Percentiles rank a stretch among this genome's conserved stretches.
These are phyloP conservation scores for Sitobion miscanthi DNA, from an alignment of 1,140 invertebrate species.

Conservation along the genomic window DNA sequence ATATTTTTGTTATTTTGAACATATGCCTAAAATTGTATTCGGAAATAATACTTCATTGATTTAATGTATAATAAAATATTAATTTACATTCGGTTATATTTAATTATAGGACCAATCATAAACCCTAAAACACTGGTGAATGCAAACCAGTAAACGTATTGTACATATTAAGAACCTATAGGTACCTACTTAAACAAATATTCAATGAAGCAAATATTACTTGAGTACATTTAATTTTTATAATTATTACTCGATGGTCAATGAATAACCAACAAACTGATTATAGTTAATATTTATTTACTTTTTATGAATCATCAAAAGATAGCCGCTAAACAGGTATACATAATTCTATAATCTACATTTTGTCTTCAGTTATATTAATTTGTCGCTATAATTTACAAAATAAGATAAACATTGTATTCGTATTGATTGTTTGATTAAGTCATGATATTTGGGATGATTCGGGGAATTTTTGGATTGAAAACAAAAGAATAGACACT, in stretches of 20 bases:
- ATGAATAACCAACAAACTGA: neutral
- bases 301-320: neutral
- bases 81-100: neutral
- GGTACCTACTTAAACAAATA: neutral
- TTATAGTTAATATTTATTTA: no score
- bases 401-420: neutral
- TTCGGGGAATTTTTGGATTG: neutral
- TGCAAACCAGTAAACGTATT: neutral
- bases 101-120: neutral
- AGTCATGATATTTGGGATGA: neutral
- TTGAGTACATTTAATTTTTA: neutral
- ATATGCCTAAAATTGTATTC: neutral
- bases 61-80: neutral
- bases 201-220: neutral
- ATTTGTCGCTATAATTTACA: neutral
- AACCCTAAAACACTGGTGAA: neutral
- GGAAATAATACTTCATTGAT: neutral
- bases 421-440: neutral
- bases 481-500: constrained; percentile 33
- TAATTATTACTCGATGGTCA: neutral
- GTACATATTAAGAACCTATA: neutral
- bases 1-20: neutral
- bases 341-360: neutral
- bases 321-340: neutral
- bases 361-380: neutral